Evolutionary conservation across 2,797 vertebrate genomes (phyloP).

Genomic region (Rhabdophis nuchalis): DNA sequence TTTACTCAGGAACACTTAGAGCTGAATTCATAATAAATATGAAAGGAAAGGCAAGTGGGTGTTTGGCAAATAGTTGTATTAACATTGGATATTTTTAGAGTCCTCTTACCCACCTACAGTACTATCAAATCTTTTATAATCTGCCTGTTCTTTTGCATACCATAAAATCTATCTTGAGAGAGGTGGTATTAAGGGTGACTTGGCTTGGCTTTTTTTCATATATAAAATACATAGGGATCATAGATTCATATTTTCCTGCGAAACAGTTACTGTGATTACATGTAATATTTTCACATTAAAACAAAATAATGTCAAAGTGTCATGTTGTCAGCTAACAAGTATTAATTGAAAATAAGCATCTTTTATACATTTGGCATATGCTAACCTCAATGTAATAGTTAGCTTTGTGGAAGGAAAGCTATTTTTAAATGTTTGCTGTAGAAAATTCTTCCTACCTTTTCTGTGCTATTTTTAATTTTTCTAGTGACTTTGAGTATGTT

Average conservation of each 20-base stretch:
- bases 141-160: neutral
- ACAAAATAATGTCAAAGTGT: neutral
- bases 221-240: neutral
- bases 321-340: neutral
- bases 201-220: neutral
- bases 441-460: neutral
- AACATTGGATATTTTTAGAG: neutral
- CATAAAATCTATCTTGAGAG: neutral
- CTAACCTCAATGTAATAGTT: neutral
- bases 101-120: neutral
- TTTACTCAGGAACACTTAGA: neutral
- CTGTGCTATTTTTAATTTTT: neutral
- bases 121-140: neutral
- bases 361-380: neutral
- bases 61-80: neutral
- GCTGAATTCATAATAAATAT: neutral
- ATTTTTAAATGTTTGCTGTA: neutral
- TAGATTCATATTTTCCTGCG: neutral
- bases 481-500: neutral
- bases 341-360: neutral
- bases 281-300: neutral
- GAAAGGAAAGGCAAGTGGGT: neutral
- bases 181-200: neutral
- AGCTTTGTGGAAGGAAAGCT: neutral
- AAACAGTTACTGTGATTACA: neutral